Conservation (phyloP, 2,113 vertebrate genomes). For the Antechinus stuartii region DNA sequence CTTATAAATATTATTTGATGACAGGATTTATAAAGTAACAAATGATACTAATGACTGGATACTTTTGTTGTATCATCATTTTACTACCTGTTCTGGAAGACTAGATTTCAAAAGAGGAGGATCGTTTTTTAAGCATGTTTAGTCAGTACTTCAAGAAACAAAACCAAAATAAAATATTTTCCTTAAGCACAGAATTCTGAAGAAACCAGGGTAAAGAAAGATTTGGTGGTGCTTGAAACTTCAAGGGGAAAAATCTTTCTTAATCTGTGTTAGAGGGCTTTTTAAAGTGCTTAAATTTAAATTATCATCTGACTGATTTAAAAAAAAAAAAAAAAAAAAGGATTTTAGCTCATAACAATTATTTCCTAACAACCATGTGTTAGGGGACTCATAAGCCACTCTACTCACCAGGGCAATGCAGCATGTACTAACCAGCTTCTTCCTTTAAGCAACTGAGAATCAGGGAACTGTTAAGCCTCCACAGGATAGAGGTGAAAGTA, state of each 20-base stretch:
- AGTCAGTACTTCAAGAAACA: not conserved
- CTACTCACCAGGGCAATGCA: not conserved
- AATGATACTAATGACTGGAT: not conserved
- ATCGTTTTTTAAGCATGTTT: constrained; percentile 38
- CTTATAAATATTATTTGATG: constrained; percentile 28
- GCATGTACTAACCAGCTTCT: not conserved
- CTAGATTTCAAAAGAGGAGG: not conserved
- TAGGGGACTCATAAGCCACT: not conserved
- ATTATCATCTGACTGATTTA: constrained; percentile 2
- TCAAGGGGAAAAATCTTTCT: not conserved
- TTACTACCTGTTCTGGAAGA: not conserved
- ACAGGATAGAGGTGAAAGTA: not conserved
- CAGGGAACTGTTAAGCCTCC: not conserved
- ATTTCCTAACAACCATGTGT: constrained; percentile 12
- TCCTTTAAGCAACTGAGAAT: constrained; percentile 2
- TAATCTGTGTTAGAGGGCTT: constrained; percentile 8
- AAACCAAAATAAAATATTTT: not conserved
- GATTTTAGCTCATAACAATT: constrained; percentile 37
- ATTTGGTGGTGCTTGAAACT: not conserved
- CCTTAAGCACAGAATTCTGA: constrained; percentile 2
- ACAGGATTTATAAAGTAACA: constrained; percentile 15
- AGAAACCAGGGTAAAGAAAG: constrained; percentile 11
- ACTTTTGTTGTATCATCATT: not conserved
- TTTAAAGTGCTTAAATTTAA: constrained; percentile 36
- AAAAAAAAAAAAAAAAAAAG: not conserved